Base-by-base conservation (phyloP, 2,113 vertebrate species). In the Cyanoderma ruficeps region DNA sequence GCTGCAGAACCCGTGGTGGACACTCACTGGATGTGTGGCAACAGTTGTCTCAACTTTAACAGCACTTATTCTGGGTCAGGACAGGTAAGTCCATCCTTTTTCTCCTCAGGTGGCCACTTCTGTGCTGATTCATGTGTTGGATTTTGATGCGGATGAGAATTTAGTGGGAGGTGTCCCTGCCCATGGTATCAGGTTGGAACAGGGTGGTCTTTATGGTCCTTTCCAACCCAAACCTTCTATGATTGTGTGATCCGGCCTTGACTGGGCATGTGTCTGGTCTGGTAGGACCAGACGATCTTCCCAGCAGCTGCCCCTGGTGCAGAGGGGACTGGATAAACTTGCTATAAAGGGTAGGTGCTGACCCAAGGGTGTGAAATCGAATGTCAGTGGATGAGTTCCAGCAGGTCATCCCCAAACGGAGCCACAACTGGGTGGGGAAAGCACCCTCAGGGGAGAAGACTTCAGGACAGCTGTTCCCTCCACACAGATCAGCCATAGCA, bases 1-100 rank as follows among this genome's bases (percentile, higher is more conserved):
- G 35, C 82, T 99, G 53, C 99, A 99, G 97, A 99, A 99, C 90
- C 98, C 98, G 2, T 99, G 99, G 99, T 98, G 98, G 99, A 99
- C 99, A 13, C 97, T 99, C 74, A 98, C 98, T 1, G 99, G 99
- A 41, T 99, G 99, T 71, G 94, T 99, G 79, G 99, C 99, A 61
- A 98, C 98, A 1, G 53, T 98, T 16, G 97, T 98, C 90, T 99
- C 99, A 33, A 99, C 99, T 5, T 71, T 99, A 83, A 98, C 98
- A 39, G 99, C 99, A 33, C 98, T 99, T 41, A 87, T 99, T 89
- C 98, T 99, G 52, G 97, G 97, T 61, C 99, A 99, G 90, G 99
- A 98, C 97, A 99, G 98, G 99, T 99, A 94, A 87, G 89, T 33
- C 35, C 44, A 63, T 31, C 6, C 14, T 41, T 30, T 47, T 11